Percentiles rank a stretch among this genome's conserved stretches.
phyloP scores from a whole-genome alignment of 2,113 vertebrate species.

The Mirounga angustirostris region DNA sequence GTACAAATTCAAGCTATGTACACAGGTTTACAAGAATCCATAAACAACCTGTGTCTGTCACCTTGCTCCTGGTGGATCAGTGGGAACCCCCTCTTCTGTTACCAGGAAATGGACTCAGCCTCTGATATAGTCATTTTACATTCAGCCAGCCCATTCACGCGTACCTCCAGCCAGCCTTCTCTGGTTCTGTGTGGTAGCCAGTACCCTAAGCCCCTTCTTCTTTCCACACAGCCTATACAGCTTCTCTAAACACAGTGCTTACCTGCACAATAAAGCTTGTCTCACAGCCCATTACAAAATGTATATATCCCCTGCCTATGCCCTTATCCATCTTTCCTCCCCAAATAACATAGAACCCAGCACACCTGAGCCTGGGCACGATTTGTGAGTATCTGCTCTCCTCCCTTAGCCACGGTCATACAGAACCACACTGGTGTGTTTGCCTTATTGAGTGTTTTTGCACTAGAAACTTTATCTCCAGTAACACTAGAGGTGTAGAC shows the following conservation, averaged over 20 bases:
- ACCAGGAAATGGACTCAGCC: neutral
- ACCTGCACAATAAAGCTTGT: neutral
- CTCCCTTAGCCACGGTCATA: neutral
- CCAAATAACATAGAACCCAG: neutral
- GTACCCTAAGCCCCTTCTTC: neutral
- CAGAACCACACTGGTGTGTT: neutral
- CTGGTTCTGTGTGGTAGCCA: neutral
- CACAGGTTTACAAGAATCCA: neutral
- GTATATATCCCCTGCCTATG: neutral
- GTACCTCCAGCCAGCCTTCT: neutral
- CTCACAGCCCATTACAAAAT: neutral
- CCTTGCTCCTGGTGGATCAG: neutral
- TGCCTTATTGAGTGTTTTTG: neutral
- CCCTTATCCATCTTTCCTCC: neutral
- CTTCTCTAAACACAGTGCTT: neutral
- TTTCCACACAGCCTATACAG: neutral
- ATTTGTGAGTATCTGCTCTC: neutral
- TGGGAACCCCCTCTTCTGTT: neutral
- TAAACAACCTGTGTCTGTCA: neutral
- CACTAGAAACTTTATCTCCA: neutral
- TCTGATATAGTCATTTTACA: neutral
- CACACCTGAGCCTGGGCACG: neutral
- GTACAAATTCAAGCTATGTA: neutral
- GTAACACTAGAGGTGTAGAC: neutral
- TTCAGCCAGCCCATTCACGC: neutral